A percentile compares a stretch with the other conserved stretches of the same genome.
Conservation (phyloP, 64 coral and sea anemone species). For the Platygyra sinensis region DNA sequence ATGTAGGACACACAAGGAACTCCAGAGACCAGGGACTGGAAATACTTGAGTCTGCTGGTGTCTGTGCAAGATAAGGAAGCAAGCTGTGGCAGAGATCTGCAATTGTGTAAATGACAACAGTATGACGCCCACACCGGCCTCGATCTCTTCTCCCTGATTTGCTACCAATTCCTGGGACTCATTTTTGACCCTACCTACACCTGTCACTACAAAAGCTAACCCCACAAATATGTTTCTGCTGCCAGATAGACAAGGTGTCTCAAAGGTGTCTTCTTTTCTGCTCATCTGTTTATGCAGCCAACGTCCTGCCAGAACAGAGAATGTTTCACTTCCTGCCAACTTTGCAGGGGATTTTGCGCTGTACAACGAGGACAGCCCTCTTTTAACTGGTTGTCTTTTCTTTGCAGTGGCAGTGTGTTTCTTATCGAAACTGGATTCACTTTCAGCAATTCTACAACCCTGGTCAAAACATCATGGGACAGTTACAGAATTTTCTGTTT, state of each 20-base stretch:
- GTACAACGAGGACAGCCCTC: constrained; percentile 48
- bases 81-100: constrained; percentile 63
- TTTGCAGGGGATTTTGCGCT: too few species aligned
- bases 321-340: too few species aligned
- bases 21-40: constrained; percentile 93
- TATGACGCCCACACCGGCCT: constrained; percentile 83
- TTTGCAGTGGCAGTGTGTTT: not conserved
- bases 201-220: constrained; percentile 81
- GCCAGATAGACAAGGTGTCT: constrained; percentile 17
- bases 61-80: constrained; percentile 79
- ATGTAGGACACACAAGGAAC: constrained; percentile 79
- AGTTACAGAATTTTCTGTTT: too few species aligned
- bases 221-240: constrained; percentile 80
- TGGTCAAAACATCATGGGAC: too few species aligned
- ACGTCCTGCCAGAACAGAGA: not conserved
- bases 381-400: constrained; percentile 33
- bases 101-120: constrained; percentile 63
- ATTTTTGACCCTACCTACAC: constrained; percentile 4
- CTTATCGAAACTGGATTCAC: constrained; percentile 66
- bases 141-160: constrained; percentile 80
- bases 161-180: constrained; percentile 48
- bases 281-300: constrained; percentile 44
- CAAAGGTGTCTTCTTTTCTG: not conserved
- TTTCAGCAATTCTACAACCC: constrained; percentile 48
- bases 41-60: constrained; percentile 85